Percentiles rank a stretch among this genome's conserved stretches.
phyloP scores from a whole-genome alignment of 1,140 invertebrate species.

The Ceratina calcarata region DNA sequence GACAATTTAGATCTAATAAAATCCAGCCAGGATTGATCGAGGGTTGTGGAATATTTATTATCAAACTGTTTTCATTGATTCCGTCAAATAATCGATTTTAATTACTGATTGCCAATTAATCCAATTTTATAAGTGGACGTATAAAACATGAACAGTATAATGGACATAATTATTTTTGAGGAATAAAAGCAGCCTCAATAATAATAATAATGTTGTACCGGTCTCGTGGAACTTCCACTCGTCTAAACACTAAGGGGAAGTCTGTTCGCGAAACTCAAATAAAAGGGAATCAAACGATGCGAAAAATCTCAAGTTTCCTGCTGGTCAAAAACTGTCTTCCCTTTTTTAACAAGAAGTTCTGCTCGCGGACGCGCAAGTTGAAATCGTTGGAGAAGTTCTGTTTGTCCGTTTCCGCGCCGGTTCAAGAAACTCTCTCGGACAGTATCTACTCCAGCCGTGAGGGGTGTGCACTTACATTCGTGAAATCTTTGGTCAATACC shows the following conservation, averaged over 20 bases:
- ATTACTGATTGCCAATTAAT: no score
- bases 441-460: background rate
- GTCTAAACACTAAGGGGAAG: background rate
- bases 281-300: background rate
- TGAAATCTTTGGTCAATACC: background rate
- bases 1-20: background rate
- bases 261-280: background rate
- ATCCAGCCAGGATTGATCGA: background rate
- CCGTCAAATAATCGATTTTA: no score
- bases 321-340: background rate
- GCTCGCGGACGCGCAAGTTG: constrained; percentile 5
- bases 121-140: no score
- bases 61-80: background rate
- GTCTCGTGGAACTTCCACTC: background rate
- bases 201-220: background rate
- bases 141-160: no score
- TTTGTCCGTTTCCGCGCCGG: background rate
- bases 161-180: no score
- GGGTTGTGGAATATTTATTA: background rate
- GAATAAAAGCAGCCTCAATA: background rate
- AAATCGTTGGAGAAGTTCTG: background rate
- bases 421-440: constrained; percentile 21
- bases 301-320: background rate
- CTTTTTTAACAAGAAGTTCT: background rate
- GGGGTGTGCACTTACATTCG: background rate